These are phyloP conservation scores for Papilio aristodemus DNA, from an alignment of 1,140 invertebrate genomes.

Conservation along the genomic window DNA sequence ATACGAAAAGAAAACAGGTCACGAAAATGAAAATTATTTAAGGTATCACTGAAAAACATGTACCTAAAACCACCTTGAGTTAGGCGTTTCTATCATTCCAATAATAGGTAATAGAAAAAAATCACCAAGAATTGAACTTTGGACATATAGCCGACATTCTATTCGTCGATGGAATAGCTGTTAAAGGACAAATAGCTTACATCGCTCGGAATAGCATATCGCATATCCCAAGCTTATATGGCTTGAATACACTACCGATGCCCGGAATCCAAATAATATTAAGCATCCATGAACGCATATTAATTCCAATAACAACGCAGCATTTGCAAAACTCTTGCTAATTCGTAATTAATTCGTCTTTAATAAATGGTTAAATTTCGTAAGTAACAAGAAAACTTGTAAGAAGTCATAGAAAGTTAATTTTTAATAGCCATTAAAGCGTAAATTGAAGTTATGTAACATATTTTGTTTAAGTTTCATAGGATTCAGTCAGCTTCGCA, in stretches of 20 bases:
- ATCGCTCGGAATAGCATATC: conserved; percentile 12
- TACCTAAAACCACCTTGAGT: too few relatives aligned
- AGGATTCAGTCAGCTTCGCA: too few relatives aligned
- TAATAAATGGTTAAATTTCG: not conserved
- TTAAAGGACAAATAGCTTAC: not conserved
- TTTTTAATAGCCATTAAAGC: not conserved
- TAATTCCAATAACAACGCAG: not conserved
- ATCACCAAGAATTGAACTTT: not conserved
- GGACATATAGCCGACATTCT: not conserved
- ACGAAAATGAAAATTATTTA: too few relatives aligned
- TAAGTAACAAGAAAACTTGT: not conserved
- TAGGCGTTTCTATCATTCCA: not conserved
- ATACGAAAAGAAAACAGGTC: not conserved
- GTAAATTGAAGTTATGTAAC: not conserved
- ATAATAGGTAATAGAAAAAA: not conserved
- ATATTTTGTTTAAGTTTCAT: too few relatives aligned
- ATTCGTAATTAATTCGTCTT: not conserved
- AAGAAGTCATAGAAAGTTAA: not conserved
- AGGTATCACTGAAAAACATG: too few relatives aligned
- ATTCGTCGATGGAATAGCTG: not conserved
- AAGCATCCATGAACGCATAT: not conserved
- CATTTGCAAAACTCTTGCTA: not conserved
- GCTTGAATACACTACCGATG: not conserved
- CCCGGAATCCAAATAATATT: conserved; percentile 13
- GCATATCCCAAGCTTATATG: conserved; percentile 10